Evolutionary conservation across 2,888 invertebrate genomes (phyloP), one percentile per base, ranked within the genome.

Genomic region (Noctua janthe): DNA sequence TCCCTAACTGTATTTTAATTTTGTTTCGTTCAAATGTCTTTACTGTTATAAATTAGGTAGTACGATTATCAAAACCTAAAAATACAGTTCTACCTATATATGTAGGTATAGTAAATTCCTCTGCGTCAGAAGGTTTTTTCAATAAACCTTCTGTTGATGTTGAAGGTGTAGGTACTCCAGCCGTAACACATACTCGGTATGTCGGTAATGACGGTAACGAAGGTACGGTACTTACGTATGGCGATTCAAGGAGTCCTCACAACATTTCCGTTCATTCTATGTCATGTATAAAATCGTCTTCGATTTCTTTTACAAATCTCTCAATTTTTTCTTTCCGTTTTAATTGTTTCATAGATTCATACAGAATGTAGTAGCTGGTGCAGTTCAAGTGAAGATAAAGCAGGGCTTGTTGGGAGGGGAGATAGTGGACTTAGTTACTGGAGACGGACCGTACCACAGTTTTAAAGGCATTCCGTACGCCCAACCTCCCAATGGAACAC

Each of bases 381-480:
- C 43, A 47, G 39, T 81, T n/a, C 39, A 17, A n/a, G 70, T 81
- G 2, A 56, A 51, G 43, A 59, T 74, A 15, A 35, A 67, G 13
- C 79, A 81, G 23, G 81, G 81, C 39, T 54, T 23, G 70, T 49
- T 81, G n/a, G 47, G 47, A 49, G 81, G 81, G 23, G 76, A 76
- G 71, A 35, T 17, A 35, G 17, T 76, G 13, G 59, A 76, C 71
- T 71, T 71, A n/a, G 20, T 78, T 5, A 81, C 81, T 11, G 74
- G 71, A 49, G 74, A 74, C n/a, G 81, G 81, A 20, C 29, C 66
- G 29, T 81, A 71, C 73, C 51, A 49, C 13, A 71, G 81, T 49
- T 81, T 81, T 56, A 81, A 67, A 71, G 81, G 81, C 15, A 81
- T 81, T 56, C 81, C 81, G 6, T 81, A 81, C 29, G 78, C 71